These are phyloP conservation scores for Mycetomoellerius zeteki DNA, from an alignment of 1,140 invertebrate species.

Conservation along the genomic window DNA sequence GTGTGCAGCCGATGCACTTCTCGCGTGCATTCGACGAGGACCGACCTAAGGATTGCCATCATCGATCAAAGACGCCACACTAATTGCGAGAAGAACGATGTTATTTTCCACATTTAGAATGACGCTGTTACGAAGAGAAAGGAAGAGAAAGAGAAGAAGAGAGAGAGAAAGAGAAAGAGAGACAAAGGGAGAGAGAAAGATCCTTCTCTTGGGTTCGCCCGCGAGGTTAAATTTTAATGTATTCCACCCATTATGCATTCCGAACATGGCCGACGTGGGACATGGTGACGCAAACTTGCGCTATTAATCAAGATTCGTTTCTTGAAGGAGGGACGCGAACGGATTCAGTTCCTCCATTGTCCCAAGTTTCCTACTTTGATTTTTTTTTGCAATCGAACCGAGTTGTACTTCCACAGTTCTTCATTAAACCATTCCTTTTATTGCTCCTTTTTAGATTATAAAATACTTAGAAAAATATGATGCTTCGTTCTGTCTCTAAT, in stretches of 20 bases:
- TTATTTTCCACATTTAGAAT: conserved; percentile 50
- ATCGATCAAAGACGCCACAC: conserved; percentile 70
- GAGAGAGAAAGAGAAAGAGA: background rate
- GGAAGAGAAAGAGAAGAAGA: too few relatives aligned
- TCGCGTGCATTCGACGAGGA: conserved; percentile 47
- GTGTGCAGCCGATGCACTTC: conserved; percentile 24
- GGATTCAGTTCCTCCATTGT: conserved; percentile 68
- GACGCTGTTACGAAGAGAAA: background rate
- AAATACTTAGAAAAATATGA: background rate
- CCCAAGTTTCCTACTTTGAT: conserved; percentile 61
- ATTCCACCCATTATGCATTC: conserved; percentile 82
- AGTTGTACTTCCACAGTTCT: background rate
- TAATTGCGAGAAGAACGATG: conserved; percentile 65
- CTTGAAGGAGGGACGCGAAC: conserved; percentile 56
- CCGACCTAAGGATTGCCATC: conserved; percentile 64
- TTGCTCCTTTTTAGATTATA: background rate
- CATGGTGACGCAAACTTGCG: conserved; percentile 79
- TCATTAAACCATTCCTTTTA: conserved; percentile 1
- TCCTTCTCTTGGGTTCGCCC: conserved; percentile 56
- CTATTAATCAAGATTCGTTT: conserved; percentile 86
- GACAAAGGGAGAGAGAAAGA: background rate
- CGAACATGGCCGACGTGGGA: conserved; percentile 71
- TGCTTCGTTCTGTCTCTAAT: background rate
- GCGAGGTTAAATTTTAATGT: conserved; percentile 83
- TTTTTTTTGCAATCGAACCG: conserved; percentile 47